phyloP scores from a whole-genome alignment of 1,140 invertebrate species.

The Nomia melanderi region DNA sequence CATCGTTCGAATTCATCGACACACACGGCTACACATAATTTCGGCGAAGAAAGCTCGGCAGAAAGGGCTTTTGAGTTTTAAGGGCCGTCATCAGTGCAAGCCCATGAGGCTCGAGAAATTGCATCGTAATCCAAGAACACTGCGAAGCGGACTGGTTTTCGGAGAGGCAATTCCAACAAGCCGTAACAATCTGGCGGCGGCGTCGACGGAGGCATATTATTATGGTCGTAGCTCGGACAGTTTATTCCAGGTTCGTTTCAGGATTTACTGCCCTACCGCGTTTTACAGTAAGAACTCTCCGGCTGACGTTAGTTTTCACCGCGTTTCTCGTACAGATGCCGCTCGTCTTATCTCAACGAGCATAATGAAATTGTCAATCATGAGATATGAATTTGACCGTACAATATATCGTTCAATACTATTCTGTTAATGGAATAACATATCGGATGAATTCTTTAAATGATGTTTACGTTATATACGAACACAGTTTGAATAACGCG shows the following conservation, averaged over 20 bases:
- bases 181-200: constrained; percentile 64
- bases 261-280: constrained; percentile 68
- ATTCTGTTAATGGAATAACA: neutral
- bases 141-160: constrained; percentile 61
- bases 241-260: constrained; percentile 76
- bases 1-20: constrained; percentile 48
- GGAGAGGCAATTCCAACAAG: constrained; percentile 67
- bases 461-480: too few species aligned
- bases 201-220: constrained; percentile 69
- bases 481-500: too few species aligned
- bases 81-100: constrained; percentile 52
- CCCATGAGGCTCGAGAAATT: constrained; percentile 63
- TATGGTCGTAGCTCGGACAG: constrained; percentile 69
- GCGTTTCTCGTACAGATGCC: constrained; percentile 55
- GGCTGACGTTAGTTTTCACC: constrained; percentile 60
- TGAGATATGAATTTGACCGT: neutral
- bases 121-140: constrained; percentile 69
- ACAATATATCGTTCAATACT: neutral
- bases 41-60: neutral
- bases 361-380: constrained; percentile 32
- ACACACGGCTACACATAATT: constrained; percentile 44
- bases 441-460: too few species aligned
- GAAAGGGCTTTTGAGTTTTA: constrained; percentile 54
- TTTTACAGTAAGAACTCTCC: constrained; percentile 64
- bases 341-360: neutral